Evolutionary conservation across 2,888 invertebrate genomes (phyloP), one percentile per base, ranked within the genome.

Genomic region (Pseudococcus longispinus): DNA sequence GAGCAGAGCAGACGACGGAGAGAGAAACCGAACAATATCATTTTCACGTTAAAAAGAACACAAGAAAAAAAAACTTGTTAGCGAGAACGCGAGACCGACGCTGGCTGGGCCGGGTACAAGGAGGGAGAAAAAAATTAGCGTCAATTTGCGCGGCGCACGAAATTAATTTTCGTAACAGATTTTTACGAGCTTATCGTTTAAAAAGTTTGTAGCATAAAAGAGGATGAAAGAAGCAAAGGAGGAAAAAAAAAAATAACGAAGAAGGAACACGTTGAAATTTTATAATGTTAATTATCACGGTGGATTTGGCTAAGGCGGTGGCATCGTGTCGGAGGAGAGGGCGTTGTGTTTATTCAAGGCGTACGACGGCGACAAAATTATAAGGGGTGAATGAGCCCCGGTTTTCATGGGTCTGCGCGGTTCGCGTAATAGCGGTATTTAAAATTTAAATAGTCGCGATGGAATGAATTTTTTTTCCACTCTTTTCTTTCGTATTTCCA

Each of bases 101-200:
- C 0, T n/a, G 3, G 4, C n/a, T 26, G 13, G 11, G 1, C 0
- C 26, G 15, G 26, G 3, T n/a, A n/a, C n/a, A n/a, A n/a, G n/a
- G 6, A 13, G 6, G 26, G n/a, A 11, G 18, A 70, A 70, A 70
- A 65, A 70, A 70, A 70, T 70, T 70, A 70, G 70, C 70, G 29
- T 70, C 70, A 70, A 70, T 70, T 70, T 70, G 70, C 29, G 70
- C 29, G 29, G 70, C 29, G 29, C 29, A 70, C 70, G 29, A 70
- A 70, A 70, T 70, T 70, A 70, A 70, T 70, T 70, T 70, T 70
- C 29, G 70, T 29, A 70, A 70, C 70, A 70, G 70, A 70, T 70
- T 70, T n/a, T 70, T 70, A 70, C 70, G 70, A 70, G 70, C 70
- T 70, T 70, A 70, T 70, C 70, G 70, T 70, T 70, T 70, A 70